Percentiles rank a stretch among this genome's conserved stretches.
Conservation (phyloP, 2,888 invertebrate species). For the Megamerina dolium region DNA sequence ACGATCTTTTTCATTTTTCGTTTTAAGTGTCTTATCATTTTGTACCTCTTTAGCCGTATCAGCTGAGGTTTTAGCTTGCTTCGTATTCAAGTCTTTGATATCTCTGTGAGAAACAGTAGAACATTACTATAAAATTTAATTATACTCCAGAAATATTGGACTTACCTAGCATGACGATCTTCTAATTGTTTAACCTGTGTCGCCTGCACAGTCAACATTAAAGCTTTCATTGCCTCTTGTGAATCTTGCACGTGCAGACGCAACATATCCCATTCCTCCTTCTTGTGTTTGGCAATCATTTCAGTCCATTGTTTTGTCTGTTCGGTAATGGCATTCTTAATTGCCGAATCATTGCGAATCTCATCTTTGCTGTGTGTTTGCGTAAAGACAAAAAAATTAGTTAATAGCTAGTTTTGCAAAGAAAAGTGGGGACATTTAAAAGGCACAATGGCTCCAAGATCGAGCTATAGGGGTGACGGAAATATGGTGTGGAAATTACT, state of each 20-base stretch:
- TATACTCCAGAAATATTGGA: not conserved
- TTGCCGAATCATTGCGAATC: slow-evolving; percentile 67
- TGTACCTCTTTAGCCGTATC: slow-evolving; percentile 94
- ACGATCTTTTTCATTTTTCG: slow-evolving; percentile 94
- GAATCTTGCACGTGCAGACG: slow-evolving; percentile 80
- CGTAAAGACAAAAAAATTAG: slow-evolving; percentile 14
- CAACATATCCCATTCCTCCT: slow-evolving; percentile 77
- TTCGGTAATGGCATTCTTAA: slow-evolving; percentile 79
- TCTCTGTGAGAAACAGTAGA: slow-evolving; percentile 57
- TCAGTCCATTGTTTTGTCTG: slow-evolving; percentile 95
- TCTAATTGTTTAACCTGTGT: slow-evolving; percentile 85
- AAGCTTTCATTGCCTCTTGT: slow-evolving; percentile 61
- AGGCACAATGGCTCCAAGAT: too few relatives aligned
- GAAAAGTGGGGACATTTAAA: too few relatives aligned
- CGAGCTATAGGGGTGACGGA: too few relatives aligned
- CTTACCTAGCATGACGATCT: slow-evolving; percentile 68
- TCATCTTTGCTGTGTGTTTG: slow-evolving; percentile 78
- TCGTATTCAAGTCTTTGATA: slow-evolving; percentile 89
- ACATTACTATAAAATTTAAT: not conserved
- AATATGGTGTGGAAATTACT: too few relatives aligned
- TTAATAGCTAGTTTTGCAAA: too few relatives aligned
- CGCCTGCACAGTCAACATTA: slow-evolving; percentile 78
- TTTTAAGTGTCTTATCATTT: slow-evolving; percentile 93
- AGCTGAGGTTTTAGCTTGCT: slow-evolving; percentile 93
- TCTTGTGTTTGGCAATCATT: slow-evolving; percentile 75